Evolutionary conservation across 2,113 vertebrate genomes (phyloP), one percentile per base, ranked within the genome.

Genomic region (Hippocampus abdominalis): DNA sequence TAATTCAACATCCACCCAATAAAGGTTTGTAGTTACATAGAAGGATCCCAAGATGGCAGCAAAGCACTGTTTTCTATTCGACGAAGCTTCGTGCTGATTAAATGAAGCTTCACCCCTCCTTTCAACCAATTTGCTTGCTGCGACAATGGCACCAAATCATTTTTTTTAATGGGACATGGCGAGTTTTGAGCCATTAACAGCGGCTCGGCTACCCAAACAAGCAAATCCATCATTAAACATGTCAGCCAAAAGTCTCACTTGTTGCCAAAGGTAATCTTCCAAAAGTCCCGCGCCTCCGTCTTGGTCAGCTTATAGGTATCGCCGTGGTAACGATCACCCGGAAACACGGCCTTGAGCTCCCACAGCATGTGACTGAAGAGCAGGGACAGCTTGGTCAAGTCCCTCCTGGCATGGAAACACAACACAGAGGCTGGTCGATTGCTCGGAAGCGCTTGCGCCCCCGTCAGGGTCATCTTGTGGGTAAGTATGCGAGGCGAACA

Each of bases 301-400:
- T 93, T 91, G 8, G 74, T 87, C 69, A 93, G 29, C 60, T 71
- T 91, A 79, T 93, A 96, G 0, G 61, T 71, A 78, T 94, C 84
- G 0, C 94, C 93, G 0, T 91, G 87, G 89, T 94, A 95, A 20
- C 48, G 36, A 0, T 94, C 94, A 0, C 49, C 70, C 0, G 94
- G 94, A 84, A 93, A 94, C 73, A 96, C 73, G 0, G 92, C 91
- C 1, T 70, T 85, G 16, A 96, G 82, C 68, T 96, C 95, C 5
- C 88, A 86, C 0, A 93, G 79, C 91, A 95, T 95, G 87, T 96
- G 92, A 64, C 94, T 95, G 89, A 95, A 95, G 80, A 95, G 91
- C 72, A 96, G 82, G 9, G 95, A 92, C 70, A 95, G 83, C 76
- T 95, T 96, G 46, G 92, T 94, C 72, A 96, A 80, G 80, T 92